These are phyloP conservation scores for Hippopotamyrus pictus DNA, from an alignment of 2,797 vertebrate genomes.

Conservation along the genomic window DNA sequence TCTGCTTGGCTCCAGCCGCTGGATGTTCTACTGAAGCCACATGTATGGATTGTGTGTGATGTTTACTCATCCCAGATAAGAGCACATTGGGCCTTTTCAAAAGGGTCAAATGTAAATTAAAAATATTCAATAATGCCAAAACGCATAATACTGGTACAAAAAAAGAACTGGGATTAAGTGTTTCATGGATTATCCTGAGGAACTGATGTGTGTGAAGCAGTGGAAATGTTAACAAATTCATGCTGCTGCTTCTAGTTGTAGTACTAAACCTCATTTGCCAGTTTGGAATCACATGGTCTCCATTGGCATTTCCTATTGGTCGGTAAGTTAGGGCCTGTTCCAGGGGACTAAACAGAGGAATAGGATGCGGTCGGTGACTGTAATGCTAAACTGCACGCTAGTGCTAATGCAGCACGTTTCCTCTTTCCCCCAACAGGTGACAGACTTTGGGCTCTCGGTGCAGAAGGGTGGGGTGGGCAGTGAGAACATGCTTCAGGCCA, in stretches of 20 bases:
- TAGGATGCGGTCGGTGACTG: background rate
- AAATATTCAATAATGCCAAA: background rate
- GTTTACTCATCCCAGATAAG: conserved; percentile 32
- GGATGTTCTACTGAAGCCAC: conserved; percentile 26
- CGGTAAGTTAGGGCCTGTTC: background rate
- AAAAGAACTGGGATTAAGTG: conserved; percentile 14
- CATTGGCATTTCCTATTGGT: background rate
- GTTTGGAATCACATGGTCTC: background rate
- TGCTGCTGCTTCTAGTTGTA: background rate
- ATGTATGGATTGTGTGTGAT: conserved; percentile 36
- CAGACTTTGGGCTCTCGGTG: conserved; percentile 79
- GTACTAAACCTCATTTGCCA: background rate
- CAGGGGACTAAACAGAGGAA: background rate
- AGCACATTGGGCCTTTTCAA: conserved; percentile 5
- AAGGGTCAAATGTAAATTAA: conserved; percentile 28
- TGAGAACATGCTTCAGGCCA: conserved; percentile 69
- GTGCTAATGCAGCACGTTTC: background rate
- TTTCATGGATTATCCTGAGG: background rate
- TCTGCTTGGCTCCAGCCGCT: conserved; percentile 22
- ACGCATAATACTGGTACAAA: background rate
- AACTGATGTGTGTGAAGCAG: background rate
- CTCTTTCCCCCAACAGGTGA: conserved; percentile 60
- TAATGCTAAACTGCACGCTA: background rate
- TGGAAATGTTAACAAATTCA: background rate
- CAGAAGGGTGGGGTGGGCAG: conserved; percentile 69